Evolutionary conservation across 2,113 vertebrate genomes (phyloP), one percentile per base, ranked within the genome.

Genomic region (Campylorhamphus procurvoides): DNA sequence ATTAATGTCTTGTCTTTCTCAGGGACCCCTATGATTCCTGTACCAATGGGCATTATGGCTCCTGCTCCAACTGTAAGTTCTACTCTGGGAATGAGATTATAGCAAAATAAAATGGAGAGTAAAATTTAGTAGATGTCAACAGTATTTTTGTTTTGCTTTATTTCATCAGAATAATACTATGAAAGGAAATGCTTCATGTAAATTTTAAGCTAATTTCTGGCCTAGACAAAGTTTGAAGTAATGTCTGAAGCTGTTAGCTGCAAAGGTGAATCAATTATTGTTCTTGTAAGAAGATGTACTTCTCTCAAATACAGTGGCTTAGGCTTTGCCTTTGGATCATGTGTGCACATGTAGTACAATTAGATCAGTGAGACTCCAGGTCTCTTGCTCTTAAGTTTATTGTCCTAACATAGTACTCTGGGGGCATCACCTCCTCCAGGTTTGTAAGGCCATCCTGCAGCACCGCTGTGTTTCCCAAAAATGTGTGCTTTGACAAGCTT

Each of bases 1-100:
- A 29, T n/a, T 44, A 47, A 39, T 90, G 64, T 87, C n/a, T 52
- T 96, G 27, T 95, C 63, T 93, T 90, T 87, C 28, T 66, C 87
- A 99, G 99, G 99, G 85, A 97, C 99, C 35, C 99, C 98, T 69
- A 99, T 99, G 99, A 99, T 99, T 98, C 99, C 99, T 94, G 98
- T 99, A 89, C 99, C 99, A 83, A 99, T 99, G 99, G 98, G 99
- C 92, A 98, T 99, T 97, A 99, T 99, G 99, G 97, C 99, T 80
- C 98, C 99, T 79, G 97, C 98, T 77, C 98, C 99, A 27, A 97
- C 99, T 91, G 99, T 99, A 98, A 99, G 98, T 97, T 92, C 94
- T 84, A 55, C 44, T 42, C 28, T 27, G 40, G 10, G 42, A 14
- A 58, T 91, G 35, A 84, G 14, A 35, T 47, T 11, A 14, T n/a